Evolutionary conservation across 92 coral and sea anemone genomes (phyloP).

Genomic region (Hydrozoanthus gracilis): DNA sequence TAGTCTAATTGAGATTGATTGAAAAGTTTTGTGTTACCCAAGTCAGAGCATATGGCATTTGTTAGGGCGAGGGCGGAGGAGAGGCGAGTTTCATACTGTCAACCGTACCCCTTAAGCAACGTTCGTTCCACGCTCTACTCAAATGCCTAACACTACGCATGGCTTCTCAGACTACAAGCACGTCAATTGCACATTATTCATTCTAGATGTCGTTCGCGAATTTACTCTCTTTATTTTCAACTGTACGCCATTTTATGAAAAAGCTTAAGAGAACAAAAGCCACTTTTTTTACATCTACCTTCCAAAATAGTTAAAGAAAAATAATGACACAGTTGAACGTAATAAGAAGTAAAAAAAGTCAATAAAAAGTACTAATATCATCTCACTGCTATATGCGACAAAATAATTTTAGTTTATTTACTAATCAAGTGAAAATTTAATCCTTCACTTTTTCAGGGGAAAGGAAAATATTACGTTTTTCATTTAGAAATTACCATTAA

Average conservation of each 20-base stretch:
- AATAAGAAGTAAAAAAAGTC: neutral
- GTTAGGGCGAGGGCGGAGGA: conserved; percentile 51
- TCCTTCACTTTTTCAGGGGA: too few relatives aligned
- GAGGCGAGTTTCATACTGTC: neutral
- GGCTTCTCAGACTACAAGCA: neutral
- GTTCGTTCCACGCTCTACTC: neutral
- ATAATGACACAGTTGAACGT: neutral
- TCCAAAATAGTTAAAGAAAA: neutral
- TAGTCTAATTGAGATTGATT: conserved; percentile 67
- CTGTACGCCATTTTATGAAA: neutral
- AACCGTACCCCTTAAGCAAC: too few relatives aligned
- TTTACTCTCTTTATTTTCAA: neutral
- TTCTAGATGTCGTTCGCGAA: too few relatives aligned
- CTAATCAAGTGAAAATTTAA: neutral
- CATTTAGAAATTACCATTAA: neutral
- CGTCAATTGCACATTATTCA: neutral
- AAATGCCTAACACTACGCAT: neutral
- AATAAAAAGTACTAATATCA: neutral
- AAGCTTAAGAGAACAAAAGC: neutral
- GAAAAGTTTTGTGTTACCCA: conserved; percentile 61
- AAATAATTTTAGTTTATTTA: neutral
- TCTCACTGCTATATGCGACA: neutral
- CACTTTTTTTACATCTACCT: neutral
- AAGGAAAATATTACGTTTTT: neutral
- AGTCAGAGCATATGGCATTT: conserved; percentile 65